Percentiles rank a stretch among this genome's conserved stretches.
These are phyloP conservation scores for Mythimna ferrago DNA, from an alignment of 2,888 invertebrate genomes.

Conservation along the genomic window DNA sequence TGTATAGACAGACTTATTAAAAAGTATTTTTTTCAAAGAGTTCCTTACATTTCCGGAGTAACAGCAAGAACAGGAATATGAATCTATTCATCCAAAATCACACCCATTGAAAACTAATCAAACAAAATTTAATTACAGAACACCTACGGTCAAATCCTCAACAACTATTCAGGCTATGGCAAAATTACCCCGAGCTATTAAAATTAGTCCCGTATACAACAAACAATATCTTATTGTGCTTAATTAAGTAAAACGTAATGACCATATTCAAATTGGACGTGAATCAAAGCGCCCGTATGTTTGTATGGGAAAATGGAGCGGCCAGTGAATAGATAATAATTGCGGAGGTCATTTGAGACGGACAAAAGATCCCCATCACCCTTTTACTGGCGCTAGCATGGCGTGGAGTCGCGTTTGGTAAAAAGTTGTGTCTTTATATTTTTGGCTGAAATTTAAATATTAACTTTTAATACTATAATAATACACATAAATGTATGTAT, in stretches of 20 bases:
- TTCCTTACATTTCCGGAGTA: too few relatives aligned
- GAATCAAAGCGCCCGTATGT: constrained; percentile 90
- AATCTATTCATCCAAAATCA: constrained; percentile 16
- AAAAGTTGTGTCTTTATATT: too few relatives aligned
- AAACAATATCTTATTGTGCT: constrained; percentile 75
- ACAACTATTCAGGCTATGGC: constrained; percentile 45
- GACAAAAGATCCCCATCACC: constrained; percentile 82
- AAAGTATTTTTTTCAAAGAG: too few relatives aligned
- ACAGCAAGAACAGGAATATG: too few relatives aligned
- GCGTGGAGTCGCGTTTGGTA: constrained; percentile 69
- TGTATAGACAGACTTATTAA: too few relatives aligned
- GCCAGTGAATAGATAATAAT: constrained; percentile 84
- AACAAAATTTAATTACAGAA: constrained; percentile 69
- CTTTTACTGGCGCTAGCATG: constrained; percentile 73
- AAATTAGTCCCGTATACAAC: constrained; percentile 64
- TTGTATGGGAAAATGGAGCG: constrained; percentile 86
- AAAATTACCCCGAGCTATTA: constrained; percentile 53
- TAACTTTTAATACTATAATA: too few relatives aligned
- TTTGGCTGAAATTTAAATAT: too few relatives aligned
- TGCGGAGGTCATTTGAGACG: constrained; percentile 88
- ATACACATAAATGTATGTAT: too few relatives aligned
- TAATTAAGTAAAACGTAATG: constrained; percentile 88
- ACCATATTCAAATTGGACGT: constrained; percentile 85
- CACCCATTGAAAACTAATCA: constrained; percentile 23
- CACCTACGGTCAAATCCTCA: constrained; percentile 66